A percentile compares a stretch with the other conserved stretches of the same genome.
Conservation (phyloP, 2,113 vertebrate genomes). For the Amia ocellicauda region DNA sequence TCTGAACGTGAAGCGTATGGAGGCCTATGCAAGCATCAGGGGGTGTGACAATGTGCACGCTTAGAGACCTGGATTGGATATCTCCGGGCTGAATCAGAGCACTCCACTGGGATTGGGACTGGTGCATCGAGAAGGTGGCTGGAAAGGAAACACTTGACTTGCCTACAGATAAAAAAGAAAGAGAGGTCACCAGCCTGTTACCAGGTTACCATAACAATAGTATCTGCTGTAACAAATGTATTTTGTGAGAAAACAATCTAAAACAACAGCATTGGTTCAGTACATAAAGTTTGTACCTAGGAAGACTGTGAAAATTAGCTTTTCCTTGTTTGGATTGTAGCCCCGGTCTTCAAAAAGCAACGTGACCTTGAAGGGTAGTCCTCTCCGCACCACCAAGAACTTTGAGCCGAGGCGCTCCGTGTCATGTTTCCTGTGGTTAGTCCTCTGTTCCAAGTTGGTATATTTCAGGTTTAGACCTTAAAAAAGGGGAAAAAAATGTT, state of each 20-base stretch:
- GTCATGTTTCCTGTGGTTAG: slow-evolving; percentile 44
- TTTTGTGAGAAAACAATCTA: no score
- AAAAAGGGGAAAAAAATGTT: background rate
- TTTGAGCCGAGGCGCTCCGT: slow-evolving; percentile 40
- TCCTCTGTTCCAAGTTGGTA: slow-evolving; percentile 33
- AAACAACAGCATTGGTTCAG: no score
- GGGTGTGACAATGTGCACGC: slow-evolving; percentile 41
- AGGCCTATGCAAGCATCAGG: slow-evolving; percentile 46
- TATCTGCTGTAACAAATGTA: no score
- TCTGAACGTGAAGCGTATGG: slow-evolving; percentile 46
- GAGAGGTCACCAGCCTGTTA: no score
- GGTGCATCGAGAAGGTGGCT: slow-evolving; percentile 28
- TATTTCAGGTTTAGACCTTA: slow-evolving; percentile 31
- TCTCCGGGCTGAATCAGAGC: slow-evolving; percentile 33
- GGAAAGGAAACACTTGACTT: slow-evolving; percentile 35
- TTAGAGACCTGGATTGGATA: slow-evolving; percentile 24
- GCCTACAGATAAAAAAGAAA: slow-evolving; percentile 37
- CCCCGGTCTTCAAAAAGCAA: slow-evolving; percentile 26
- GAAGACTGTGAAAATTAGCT: slow-evolving; percentile 36
- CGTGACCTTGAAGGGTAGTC: slow-evolving; percentile 47
- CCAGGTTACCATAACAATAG: background rate
- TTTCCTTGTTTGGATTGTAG: slow-evolving; percentile 22
- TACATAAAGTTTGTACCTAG: slow-evolving; percentile 43
- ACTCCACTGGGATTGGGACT: slow-evolving; percentile 35
- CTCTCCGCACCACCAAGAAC: slow-evolving; percentile 48